Evolutionary conservation across 2,797 vertebrate species (phyloP).

Genomic region (Gymnothorax javanicus): DNA sequence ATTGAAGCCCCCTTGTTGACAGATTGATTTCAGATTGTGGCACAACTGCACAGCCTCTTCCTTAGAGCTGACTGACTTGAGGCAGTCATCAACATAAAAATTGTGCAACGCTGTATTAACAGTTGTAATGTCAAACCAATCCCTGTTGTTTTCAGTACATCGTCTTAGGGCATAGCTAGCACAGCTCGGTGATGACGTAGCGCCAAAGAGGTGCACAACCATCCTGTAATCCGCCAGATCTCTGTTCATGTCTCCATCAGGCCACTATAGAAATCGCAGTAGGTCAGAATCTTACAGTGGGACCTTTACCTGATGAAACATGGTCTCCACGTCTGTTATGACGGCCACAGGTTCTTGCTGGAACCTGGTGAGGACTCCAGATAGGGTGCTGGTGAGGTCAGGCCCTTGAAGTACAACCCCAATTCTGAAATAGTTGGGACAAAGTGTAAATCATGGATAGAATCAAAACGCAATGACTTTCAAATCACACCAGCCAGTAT

Average conservation of each 20-base stretch:
- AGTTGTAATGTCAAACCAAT: too few relatives aligned
- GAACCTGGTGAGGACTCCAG: neutral
- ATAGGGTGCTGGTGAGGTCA: too few relatives aligned
- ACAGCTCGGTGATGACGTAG: neutral
- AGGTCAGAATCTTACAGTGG: neutral
- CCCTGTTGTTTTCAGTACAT: neutral
- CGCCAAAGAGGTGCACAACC: neutral
- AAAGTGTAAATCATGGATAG: too few relatives aligned
- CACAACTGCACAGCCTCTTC: neutral
- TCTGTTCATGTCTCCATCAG: neutral
- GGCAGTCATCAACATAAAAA: conserved; percentile 12
- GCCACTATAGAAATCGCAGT: neutral
- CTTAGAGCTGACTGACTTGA: conserved; percentile 9
- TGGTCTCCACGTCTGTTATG: too few relatives aligned
- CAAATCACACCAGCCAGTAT: too few relatives aligned
- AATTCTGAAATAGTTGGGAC: too few relatives aligned
- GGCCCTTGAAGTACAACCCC: too few relatives aligned
- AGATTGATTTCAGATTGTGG: neutral
- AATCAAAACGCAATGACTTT: too few relatives aligned
- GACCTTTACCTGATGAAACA: too few relatives aligned
- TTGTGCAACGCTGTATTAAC: neutral
- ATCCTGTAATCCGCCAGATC: conserved; percentile 10
- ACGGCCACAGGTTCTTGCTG: neutral
- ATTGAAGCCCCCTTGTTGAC: neutral
- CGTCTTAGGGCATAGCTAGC: neutral